Conservation (phyloP, 2,888 invertebrate species). For the Dusona sp. region DNA sequence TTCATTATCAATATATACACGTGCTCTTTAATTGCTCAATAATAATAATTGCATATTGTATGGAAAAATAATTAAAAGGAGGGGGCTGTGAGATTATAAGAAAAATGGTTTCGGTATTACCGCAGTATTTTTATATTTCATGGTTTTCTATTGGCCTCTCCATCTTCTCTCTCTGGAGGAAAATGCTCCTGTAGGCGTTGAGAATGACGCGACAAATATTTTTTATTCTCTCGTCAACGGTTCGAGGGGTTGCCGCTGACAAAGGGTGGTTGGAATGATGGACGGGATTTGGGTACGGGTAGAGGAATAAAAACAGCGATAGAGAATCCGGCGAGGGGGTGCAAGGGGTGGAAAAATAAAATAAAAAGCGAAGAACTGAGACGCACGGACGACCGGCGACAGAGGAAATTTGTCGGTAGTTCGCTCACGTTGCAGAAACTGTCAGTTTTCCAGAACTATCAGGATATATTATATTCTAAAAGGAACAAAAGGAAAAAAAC, state of each 20-base stretch:
- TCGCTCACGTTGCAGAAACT: conserved; percentile 8
- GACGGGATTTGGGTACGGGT: conserved; percentile 15
- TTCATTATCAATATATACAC: too few relatives aligned
- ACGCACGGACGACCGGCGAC: conserved; percentile 23
- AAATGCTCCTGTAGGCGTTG: neutral
- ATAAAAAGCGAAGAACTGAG: conserved; percentile 21
- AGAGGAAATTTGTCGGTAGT: conserved; percentile 42
- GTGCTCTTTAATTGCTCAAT: neutral
- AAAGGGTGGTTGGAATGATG: conserved; percentile 46
- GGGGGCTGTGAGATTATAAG: neutral
- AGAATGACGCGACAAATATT: conserved; percentile 51
- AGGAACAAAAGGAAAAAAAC: neutral
- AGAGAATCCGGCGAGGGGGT: conserved; percentile 36
- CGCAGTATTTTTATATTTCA: conserved; percentile 45
- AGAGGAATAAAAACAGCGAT: conserved; percentile 32
- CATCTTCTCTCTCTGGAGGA: neutral
- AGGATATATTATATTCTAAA: neutral
- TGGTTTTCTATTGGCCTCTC: neutral
- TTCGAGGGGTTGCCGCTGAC: conserved; percentile 26
- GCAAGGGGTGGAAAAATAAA: conserved; percentile 11
- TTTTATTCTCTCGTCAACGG: conserved; percentile 43
- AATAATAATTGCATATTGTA: neutral
- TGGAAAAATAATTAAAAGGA: neutral
- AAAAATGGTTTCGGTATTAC: conserved; percentile 11
- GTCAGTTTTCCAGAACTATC: conserved; percentile 24